A percentile compares a stretch with the other conserved stretches of the same genome.
Evolutionary conservation across 2,797 vertebrate genomes (phyloP).

Genomic region (Pelochelys cantorii): DNA sequence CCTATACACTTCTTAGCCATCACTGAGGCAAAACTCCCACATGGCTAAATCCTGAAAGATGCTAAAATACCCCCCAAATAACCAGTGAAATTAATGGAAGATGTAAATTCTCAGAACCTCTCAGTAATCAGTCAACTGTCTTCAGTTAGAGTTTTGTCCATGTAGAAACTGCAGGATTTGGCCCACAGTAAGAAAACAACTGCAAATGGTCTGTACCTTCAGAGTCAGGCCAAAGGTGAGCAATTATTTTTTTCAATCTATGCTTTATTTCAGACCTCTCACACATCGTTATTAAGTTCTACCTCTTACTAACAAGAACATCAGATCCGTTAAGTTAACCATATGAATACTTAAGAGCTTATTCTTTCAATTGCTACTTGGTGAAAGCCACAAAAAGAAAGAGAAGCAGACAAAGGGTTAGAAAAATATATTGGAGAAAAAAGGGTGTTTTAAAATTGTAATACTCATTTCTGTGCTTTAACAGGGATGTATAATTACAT

Average conservation of each 20-base stretch:
- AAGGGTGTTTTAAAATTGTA: conserved; percentile 24
- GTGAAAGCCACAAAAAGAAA: background rate
- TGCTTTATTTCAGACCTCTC: background rate
- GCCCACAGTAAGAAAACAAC: background rate
- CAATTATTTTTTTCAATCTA: background rate
- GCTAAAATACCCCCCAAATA: background rate
- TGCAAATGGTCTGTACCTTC: too few relatives aligned
- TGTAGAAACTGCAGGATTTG: background rate
- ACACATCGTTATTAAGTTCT: background rate
- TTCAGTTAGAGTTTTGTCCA: background rate
- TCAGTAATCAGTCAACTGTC: background rate
- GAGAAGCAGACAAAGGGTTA: background rate
- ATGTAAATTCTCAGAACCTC: background rate
- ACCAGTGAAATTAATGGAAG: background rate
- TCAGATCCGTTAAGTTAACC: background rate
- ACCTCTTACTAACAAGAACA: background rate
- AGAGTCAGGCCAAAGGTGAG: background rate
- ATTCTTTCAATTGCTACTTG: background rate
- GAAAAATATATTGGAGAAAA: background rate
- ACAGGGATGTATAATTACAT: background rate
- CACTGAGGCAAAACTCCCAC: background rate
- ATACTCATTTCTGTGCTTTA: background rate
- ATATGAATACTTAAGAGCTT: conserved; percentile 32
- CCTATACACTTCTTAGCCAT: background rate
- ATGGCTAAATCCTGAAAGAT: background rate